Base-by-base conservation (phyloP, 2,888 invertebrate genomes). In the Ichneumoninae sp. region DNA sequence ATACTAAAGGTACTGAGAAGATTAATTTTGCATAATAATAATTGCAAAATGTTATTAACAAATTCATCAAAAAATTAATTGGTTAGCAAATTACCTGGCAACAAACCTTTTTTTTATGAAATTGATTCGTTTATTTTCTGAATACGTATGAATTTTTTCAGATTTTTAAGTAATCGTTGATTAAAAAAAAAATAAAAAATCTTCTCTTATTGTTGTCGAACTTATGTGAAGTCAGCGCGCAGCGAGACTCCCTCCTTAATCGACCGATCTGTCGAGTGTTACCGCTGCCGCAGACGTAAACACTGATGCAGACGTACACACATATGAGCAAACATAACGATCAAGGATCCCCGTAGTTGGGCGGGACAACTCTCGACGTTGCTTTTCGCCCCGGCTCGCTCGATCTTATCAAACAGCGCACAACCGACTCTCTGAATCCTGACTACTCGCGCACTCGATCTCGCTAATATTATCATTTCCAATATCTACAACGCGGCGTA, bases 281-380 rank as follows among this genome's bases (percentile, higher is more conserved):
- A 16, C n/a, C 30, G 44, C 5, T n/a, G 16, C n/a, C 62, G 44
- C 44, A 62, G 62, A 62, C 62, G 62, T 33, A 30, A 62, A 62
- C 62, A 60, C 62, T 33, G 16, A 30, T 33, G 26, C 57, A 30
- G 16, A n/a, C 62, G n/a, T 6, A 6, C 33, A 30, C 30, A 16
- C 16, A n/a, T 30, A 62, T 30, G 62, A 33, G 7, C n/a, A 62
- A 62, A 62, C 33, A 62, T 26, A 36, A 66, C 22, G 50, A 62
- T 65, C 76, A 76, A 66, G 76, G 66, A 76, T 47, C 19, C 19
- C 19, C 66, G 36, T 33, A 65, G 22, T 47, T 60, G n/a, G 36
- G 22, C n/a, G 19, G 40, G 22, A 30, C 62, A 44, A 40, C 40
- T n/a, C 65, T 62, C 40, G 62, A 57, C 33, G 26, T 54, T 30